Percentiles rank a stretch among this genome's conserved stretches.
Conservation (phyloP, 2,888 invertebrate species). For the Chrysopilus asiliformis region DNA sequence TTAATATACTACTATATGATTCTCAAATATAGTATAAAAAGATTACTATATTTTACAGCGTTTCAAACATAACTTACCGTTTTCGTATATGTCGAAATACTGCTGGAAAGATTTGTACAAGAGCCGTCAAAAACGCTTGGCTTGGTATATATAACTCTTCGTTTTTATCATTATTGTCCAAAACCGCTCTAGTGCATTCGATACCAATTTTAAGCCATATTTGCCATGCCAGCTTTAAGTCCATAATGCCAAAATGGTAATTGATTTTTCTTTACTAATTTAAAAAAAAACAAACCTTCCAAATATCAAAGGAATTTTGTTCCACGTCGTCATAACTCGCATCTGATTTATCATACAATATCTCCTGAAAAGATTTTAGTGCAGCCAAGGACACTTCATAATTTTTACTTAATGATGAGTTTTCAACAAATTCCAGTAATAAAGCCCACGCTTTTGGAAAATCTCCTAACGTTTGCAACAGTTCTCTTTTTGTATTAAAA, state of each 20-base stretch:
- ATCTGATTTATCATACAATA: constrained; percentile 54
- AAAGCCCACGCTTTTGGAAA: constrained; percentile 90
- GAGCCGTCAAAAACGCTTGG: constrained; percentile 83
- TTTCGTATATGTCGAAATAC: constrained; percentile 80
- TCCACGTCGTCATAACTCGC: too few relatives aligned
- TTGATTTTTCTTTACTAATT: neutral
- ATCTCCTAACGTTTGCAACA: constrained; percentile 73
- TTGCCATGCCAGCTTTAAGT: constrained; percentile 51
- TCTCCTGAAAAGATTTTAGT: constrained; percentile 92
- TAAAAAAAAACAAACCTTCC: constrained; percentile 43
- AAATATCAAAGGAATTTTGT: too few relatives aligned
- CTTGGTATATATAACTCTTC: constrained; percentile 72
- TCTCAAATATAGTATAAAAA: neutral
- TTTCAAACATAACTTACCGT: constrained; percentile 39
- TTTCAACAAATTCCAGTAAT: constrained; percentile 85
- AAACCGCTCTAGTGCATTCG: constrained; percentile 53
- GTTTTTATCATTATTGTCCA: constrained; percentile 23
- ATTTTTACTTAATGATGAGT: constrained; percentile 80
- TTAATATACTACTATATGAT: neutral
- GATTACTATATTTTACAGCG: neutral
- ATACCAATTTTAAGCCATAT: constrained; percentile 83
- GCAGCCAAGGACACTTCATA: constrained; percentile 94
- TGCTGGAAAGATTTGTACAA: constrained; percentile 91
- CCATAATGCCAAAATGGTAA: neutral
- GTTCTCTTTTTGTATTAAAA: constrained; percentile 80